Base-by-base conservation (phyloP, 2,113 vertebrate genomes). In the Arothron firmamentum region DNA sequence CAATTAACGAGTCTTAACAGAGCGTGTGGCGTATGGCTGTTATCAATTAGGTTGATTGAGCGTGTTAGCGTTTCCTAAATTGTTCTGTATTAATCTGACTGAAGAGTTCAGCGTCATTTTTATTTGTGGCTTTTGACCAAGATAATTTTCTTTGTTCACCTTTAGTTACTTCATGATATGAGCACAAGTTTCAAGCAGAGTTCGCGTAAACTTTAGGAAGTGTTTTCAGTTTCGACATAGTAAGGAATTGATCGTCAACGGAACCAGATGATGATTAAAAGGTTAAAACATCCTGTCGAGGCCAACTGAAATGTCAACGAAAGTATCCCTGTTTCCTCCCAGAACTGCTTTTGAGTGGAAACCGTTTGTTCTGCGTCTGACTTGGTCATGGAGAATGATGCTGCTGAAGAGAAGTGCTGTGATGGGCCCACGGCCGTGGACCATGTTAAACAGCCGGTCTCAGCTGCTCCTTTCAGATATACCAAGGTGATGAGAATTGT, bases 351-450 rank as follows among this genome's bases (percentile, higher is more conserved):
- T 46, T 66, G 15, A 75, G 47, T 56, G 79, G 68, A 60, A 49
- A 49, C 47, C 20, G 53, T 83, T 69, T 57, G 52, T 51, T 75
- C 71, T 71, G 56, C 59, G 45, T 59, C 68, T 79, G 34, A 59
- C 66, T 75, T 50, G 80, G 78, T 85, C 92, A 99, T 98, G 97
- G 96, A 99, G 74, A 94, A 91, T 81, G 92, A 92, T 86, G 86
- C 88, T 67, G 51, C 79, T 52, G 82, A 92, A 69, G 68, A 88
- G 60, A 94, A 94, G 78, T 92, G 92, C 49, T 91, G 88, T 56
- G 92, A 93, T 52, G 78, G n/a, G 15, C 45, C 85, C 34, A 38
- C 34, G 57, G 88, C 87, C 67, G 74, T 84, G 51, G 91, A 93
- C 14, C 2, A 89, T 66, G 87, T 85, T 65, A 93, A 92, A 64